Percentiles rank a stretch among this genome's conserved stretches.
Conservation (phyloP, 2,113 vertebrate species). For the Antidorcas marsupialis region DNA sequence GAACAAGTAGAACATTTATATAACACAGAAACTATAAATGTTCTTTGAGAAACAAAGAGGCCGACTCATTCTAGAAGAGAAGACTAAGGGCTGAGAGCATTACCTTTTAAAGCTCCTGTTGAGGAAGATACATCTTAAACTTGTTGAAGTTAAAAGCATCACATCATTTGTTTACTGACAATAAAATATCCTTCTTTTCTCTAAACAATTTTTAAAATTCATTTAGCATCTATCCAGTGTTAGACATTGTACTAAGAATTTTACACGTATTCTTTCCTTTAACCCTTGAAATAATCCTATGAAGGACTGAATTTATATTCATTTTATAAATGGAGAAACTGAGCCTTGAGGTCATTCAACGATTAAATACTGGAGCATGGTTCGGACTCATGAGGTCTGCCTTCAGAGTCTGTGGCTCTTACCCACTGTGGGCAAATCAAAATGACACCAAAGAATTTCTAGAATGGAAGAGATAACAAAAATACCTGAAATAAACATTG, state of each 20-base stretch:
- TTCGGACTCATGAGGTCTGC: not conserved
- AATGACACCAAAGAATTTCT: not conserved
- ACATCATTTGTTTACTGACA: not conserved
- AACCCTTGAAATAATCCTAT: not conserved
- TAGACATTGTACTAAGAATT: not conserved
- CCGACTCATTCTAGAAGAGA: constrained; percentile 20
- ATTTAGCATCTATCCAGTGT: not conserved
- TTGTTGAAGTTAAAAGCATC: not conserved
- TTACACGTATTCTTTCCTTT: not conserved
- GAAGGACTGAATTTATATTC: not conserved
- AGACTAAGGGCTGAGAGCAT: not conserved
- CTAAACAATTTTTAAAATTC: not conserved
- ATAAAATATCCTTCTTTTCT: not conserved
- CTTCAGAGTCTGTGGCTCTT: not conserved
- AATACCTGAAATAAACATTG: not conserved
- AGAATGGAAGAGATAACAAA: not conserved
- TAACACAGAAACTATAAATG: constrained; percentile 60
- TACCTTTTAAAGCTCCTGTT: constrained; percentile 19
- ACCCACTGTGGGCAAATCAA: not conserved
- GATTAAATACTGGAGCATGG: not conserved
- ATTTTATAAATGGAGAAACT: constrained; percentile 18
- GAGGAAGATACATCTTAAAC: not conserved
- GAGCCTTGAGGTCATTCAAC: not conserved
- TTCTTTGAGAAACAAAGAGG: constrained; percentile 44
- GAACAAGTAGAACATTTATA: constrained; percentile 55